A percentile compares a stretch with the other conserved stretches of the same genome.
Conservation (phyloP, 2,888 invertebrate genomes). For the Adelphocoris suturalis region DNA sequence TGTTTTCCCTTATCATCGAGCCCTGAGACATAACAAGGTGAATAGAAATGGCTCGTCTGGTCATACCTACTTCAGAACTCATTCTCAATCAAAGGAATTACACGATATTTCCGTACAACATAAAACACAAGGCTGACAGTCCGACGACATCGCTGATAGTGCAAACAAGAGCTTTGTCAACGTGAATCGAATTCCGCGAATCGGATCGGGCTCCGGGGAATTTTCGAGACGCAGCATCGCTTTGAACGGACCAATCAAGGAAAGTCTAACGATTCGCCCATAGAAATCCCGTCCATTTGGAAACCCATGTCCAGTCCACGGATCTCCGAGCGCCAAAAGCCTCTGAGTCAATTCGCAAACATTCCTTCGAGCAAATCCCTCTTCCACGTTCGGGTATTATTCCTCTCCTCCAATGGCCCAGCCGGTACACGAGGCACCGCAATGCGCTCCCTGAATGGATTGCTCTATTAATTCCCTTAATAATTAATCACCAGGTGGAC, state of each 20-base stretch:
- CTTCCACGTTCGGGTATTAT: conserved; percentile 12
- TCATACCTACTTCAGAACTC: no score
- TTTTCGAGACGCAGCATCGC: not conserved
- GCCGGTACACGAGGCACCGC: not conserved
- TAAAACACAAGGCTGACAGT: no score
- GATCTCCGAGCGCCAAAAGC: not conserved
- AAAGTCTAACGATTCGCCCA: not conserved
- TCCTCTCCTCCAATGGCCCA: not conserved
- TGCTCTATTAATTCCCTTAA: conserved; percentile 16
- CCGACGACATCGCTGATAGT: not conserved
- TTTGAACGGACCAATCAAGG: not conserved
- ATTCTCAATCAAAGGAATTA: no score
- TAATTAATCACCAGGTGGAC: conserved; percentile 15
- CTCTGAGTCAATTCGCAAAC: conserved; percentile 19
- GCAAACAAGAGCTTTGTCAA: not conserved
- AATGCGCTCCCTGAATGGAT: conserved; percentile 40
- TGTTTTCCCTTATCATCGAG: no score
- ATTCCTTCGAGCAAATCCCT: conserved; percentile 5
- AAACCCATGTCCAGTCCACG: not conserved
- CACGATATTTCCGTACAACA: no score
- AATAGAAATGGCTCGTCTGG: no score
- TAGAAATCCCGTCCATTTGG: not conserved
- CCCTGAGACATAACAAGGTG: no score
- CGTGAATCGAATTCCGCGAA: not conserved
- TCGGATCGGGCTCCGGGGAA: not conserved